Evolutionary conservation across 2,797 vertebrate genomes (phyloP).

Genomic region (Scomberomorus guttatus): DNA sequence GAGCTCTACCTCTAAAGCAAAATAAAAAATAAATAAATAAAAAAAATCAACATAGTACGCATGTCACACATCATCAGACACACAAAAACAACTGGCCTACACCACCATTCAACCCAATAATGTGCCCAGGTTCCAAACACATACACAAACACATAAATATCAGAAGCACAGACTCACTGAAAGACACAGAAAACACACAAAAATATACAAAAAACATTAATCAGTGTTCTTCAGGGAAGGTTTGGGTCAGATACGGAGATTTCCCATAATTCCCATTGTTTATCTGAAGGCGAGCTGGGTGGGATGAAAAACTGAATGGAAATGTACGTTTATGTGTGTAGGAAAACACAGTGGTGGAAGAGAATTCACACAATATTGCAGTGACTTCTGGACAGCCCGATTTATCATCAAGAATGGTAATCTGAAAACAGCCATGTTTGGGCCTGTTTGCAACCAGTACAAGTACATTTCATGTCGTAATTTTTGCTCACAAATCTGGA

Average conservation of each 20-base stretch:
- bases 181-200: constrained; percentile 58
- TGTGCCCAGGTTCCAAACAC: constrained; percentile 57
- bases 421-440: neutral
- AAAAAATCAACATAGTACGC: constrained; percentile 32
- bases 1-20: constrained; percentile 46
- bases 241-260: constrained; percentile 88
- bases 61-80: constrained; percentile 60
- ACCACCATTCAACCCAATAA: constrained; percentile 63
- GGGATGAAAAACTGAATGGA: constrained; percentile 64
- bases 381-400: constrained; percentile 7
- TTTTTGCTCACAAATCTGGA: constrained; percentile 24
- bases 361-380: constrained; percentile 22
- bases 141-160: constrained; percentile 59
- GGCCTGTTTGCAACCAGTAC: neutral
- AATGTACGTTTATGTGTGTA: constrained; percentile 49
- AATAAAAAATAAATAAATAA: constrained; percentile 28
- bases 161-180: constrained; percentile 54
- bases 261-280: constrained; percentile 83
- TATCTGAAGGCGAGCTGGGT: constrained; percentile 61
- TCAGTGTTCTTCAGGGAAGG: constrained; percentile 75
- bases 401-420: neutral
- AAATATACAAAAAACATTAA: constrained; percentile 45
- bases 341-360: constrained; percentile 5
- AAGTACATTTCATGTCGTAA: neutral
- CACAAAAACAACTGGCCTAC: constrained; percentile 50